Base-by-base conservation (phyloP, 2,797 vertebrate species). In the Rachycentron canadum region DNA sequence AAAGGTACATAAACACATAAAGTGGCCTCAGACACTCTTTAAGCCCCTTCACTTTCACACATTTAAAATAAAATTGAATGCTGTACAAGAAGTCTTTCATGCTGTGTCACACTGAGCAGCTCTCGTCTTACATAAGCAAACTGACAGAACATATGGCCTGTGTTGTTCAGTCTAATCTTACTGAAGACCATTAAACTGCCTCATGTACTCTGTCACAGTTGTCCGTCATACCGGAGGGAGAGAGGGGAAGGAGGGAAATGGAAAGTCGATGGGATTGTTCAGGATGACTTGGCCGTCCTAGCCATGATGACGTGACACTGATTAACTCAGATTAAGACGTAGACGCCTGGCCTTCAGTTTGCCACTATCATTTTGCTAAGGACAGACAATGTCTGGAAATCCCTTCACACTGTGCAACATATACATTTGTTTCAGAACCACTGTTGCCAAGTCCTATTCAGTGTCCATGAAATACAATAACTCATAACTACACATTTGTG, bases 301-400 rank as follows among this genome's bases (percentile, higher is more conserved):
- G 43, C 40, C 30, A 3, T 83, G 84, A 90, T 89, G 76, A 84
- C 88, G 78, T 67, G 78, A 78, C 80, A 84, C 85, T 89, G 88
- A 92, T 89, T 87, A 86, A 57, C 62, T 86, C 25, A 65, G 82
- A 90, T 89, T 82, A 90, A 89, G 89, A 93, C 53, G 4, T 65
- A 85, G 74, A 70, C 21, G 41, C 36, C 79, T 41, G 53, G 63
- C 79, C 78, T 86, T 82, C 79, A 25, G 66, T 70, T 75, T 38
- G 41, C 69, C 47, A 23, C 69, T 17, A 58, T 76, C 30, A 76
- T 79, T 77, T 72, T 62, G 34, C 30, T 43, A 43, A 75, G 43
- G 26, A 17, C 38, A 57, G 45, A 30, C 36, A 26, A 41, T 21
- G 25, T 67, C 14, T 52, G 21, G 50, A 40, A 34, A 66, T 58